Base-by-base conservation (phyloP, 1,140 invertebrate species). In the Euborellia annulipes region DNA sequence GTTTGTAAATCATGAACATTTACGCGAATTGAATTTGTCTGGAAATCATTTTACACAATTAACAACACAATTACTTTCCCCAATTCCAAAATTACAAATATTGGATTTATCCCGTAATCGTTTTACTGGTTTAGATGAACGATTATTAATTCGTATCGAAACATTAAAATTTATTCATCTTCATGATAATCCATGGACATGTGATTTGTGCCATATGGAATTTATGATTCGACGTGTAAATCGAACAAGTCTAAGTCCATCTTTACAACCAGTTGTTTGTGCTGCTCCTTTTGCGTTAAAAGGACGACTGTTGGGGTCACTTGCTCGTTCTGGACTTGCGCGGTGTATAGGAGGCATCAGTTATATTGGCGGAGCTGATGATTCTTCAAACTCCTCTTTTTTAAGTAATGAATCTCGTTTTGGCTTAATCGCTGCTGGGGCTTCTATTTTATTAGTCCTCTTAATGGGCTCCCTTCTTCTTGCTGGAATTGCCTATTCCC, bases 121-220 rank as follows among this genome's bases (percentile, higher is more conserved):
- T 48, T 66, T 81, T 44, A 60, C 70, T 41, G 72, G 71, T 1
- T 54, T 81, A 36, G 68, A 68, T 34, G 67, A 73, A 43, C 57
- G 66, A 27, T 58, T 75, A n/a, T 53, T 78, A 38, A 59, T 66
- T 22, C 56, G 64, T 43, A 55, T 76, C 39, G 72, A 72, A 46
- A 61, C 61, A 13, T 64, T 60, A 20, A 48, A 41, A 34, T 45
- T 60, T 14, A 52, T 80, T 0, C 63, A 69, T 52, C 55, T 82
- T 46, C 64, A 74, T 20, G 66, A 66, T 16, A 81, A 82, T 59
- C 71, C 69, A 3, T 82, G 78, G 76, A 64, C 68, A 2, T 82
- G 79, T 55, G 76, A 80, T 56, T 61, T 72, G 51, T 82, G 79
- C 54, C 68, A 71, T 41, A 71, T 69, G 7, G 64, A 63, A 13